phyloP scores from a whole-genome alignment of 35 echinoderm and acorn worm genomes.

The Strongylocentrotus purpuratus region DNA sequence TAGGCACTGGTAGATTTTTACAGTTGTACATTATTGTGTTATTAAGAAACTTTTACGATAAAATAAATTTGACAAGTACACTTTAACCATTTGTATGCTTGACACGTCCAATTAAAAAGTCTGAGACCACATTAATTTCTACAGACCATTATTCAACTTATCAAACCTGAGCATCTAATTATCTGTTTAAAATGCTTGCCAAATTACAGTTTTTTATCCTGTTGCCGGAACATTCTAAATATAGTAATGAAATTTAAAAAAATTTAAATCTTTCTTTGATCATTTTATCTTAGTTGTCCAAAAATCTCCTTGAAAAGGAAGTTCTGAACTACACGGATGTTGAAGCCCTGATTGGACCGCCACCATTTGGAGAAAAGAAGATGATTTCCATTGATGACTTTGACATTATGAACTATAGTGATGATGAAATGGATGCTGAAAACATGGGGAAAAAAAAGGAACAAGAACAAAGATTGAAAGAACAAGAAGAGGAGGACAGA shows the following conservation, averaged over 20 bases:
- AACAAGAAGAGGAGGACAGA: conserved; percentile 3
- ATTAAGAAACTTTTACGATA: no score
- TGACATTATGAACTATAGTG: conserved; percentile 61
- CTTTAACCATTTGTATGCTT: no score
- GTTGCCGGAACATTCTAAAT: neutral
- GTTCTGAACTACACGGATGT: conserved; percentile 95
- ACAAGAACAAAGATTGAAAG: conserved; percentile 16
- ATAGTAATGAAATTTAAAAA: neutral
- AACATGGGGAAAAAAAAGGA: conserved; percentile 44
- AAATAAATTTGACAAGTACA: no score
- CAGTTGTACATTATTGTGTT: no score
- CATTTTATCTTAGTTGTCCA: conserved; percentile 62
- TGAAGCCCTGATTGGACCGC: conserved; percentile 79
- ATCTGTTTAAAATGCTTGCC: no score
- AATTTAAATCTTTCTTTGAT: neutral
- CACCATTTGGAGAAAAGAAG: conserved; percentile 88
- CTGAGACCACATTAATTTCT: no score
- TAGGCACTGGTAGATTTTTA: neutral
- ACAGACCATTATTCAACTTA: no score
- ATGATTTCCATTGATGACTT: conserved; percentile 79
- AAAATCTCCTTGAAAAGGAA: conserved; percentile 80
- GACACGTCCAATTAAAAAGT: no score
- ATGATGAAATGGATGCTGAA: conserved; percentile 54
- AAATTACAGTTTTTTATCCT: no score
- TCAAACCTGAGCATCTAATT: no score